A percentile compares a stretch with the other conserved stretches of the same genome.
phyloP scores from a whole-genome alignment of 2,113 vertebrate species.

The Chloropsis cyanopogon region DNA sequence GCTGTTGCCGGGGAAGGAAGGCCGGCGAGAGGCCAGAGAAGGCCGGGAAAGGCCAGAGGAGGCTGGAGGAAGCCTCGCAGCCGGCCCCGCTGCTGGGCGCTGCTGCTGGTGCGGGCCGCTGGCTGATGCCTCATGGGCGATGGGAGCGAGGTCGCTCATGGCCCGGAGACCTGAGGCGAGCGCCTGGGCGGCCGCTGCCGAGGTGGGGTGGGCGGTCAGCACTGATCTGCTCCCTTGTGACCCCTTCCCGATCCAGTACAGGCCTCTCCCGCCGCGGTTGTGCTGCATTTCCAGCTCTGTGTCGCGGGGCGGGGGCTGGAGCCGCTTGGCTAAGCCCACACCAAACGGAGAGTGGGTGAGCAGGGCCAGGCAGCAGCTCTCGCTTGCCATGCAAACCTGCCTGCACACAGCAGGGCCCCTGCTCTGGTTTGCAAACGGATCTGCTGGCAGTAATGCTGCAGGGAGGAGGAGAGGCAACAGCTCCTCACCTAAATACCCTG shows the following conservation, averaged over 20 bases:
- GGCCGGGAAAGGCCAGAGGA: background rate
- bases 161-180: background rate
- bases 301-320: background rate
- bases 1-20: constrained; percentile 66
- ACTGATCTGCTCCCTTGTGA: background rate
- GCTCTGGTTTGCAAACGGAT: background rate
- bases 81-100: background rate
- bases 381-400: background rate
- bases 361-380: background rate
- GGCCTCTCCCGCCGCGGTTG: background rate
- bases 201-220: background rate
- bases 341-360: background rate
- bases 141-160: fast-evolving
- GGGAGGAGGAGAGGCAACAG: background rate
- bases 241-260: background rate
- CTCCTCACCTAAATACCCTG: background rate
- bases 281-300: background rate
- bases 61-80: background rate
- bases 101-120: background rate
- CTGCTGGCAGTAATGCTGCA: background rate
- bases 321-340: background rate
- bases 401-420: background rate
- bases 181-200: background rate
- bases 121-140: fast-evolving
- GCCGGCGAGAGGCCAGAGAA: background rate